Conservation (phyloP, 2,797 vertebrate species). For the Acanthopagrus latus region DNA sequence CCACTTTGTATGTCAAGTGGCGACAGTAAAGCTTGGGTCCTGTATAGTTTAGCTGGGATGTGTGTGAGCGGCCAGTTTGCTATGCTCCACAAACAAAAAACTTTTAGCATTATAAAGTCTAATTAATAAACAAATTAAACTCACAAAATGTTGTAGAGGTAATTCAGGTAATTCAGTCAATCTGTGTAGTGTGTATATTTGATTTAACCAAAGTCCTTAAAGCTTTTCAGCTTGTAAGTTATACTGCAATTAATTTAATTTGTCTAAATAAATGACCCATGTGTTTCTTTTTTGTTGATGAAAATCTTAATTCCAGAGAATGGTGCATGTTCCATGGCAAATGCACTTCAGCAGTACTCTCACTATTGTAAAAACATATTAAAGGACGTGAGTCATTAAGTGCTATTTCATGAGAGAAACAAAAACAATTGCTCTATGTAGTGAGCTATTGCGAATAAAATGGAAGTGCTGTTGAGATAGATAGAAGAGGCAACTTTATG, state of each 20-base stretch:
- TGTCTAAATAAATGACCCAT: not conserved
- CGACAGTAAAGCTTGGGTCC: too few relatives aligned
- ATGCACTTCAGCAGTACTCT: not conserved
- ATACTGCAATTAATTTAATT: not conserved
- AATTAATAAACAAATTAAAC: too few relatives aligned
- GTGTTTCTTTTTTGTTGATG: not conserved
- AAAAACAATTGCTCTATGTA: not conserved
- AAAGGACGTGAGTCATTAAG: not conserved
- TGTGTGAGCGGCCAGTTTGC: too few relatives aligned
- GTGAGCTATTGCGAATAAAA: not conserved
- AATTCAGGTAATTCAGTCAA: too few relatives aligned
- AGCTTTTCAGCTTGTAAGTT: not conserved
- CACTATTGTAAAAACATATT: not conserved
- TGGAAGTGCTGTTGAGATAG: not conserved
- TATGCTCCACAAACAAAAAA: too few relatives aligned
- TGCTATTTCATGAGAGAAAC: not conserved
- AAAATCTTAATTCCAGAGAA: not conserved
- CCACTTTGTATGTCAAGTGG: too few relatives aligned
- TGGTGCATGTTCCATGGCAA: not conserved
- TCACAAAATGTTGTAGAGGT: too few relatives aligned
- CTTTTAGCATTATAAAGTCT: too few relatives aligned
- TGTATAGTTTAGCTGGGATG: too few relatives aligned
- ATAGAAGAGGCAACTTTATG: constrained; percentile 1
- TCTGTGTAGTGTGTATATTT: not conserved
- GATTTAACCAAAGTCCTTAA: not conserved